phyloP scores from a whole-genome alignment of 2,797 vertebrate genomes.

The Graptemys geographica region DNA sequence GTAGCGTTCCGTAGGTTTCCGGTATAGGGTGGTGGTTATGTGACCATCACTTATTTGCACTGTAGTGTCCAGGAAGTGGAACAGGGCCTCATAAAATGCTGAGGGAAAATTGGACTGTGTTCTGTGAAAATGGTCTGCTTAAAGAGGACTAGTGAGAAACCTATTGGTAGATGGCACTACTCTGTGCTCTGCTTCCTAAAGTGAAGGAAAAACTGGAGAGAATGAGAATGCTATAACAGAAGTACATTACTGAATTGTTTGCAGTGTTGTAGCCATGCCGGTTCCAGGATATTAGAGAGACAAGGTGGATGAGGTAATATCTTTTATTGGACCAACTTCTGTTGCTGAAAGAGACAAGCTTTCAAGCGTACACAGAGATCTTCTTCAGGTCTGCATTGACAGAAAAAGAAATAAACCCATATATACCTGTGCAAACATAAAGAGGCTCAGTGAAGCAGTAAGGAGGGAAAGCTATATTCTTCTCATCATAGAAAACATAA shows the following conservation, averaged over 20 bases:
- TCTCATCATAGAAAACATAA: not conserved
- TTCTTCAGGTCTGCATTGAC: too few species aligned
- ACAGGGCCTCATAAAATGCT: slow-evolving; percentile 25
- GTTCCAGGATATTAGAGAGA: not conserved
- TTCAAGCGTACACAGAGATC: not conserved
- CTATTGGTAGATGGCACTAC: not conserved
- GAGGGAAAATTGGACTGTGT: not conserved
- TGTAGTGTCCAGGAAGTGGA: too few species aligned
- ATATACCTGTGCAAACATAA: too few species aligned
- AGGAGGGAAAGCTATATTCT: not conserved
- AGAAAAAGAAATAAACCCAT: not conserved
- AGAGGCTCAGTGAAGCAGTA: not conserved
- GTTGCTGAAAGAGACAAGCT: not conserved
- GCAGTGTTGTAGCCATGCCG: too few species aligned
- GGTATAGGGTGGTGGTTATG: too few species aligned
- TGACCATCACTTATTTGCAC: too few species aligned
- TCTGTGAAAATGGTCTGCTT: not conserved
- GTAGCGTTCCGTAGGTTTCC: too few species aligned
- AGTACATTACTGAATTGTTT: not conserved
- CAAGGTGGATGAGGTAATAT: not conserved
- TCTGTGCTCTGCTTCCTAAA: not conserved
- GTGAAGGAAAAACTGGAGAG: rapidly evolving
- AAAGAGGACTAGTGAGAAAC: not conserved
- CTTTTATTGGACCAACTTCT: not conserved
- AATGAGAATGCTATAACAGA: not conserved